These are phyloP conservation scores for Athrips mouffetella DNA, from an alignment of 2,888 invertebrate genomes.

Conservation along the genomic window DNA sequence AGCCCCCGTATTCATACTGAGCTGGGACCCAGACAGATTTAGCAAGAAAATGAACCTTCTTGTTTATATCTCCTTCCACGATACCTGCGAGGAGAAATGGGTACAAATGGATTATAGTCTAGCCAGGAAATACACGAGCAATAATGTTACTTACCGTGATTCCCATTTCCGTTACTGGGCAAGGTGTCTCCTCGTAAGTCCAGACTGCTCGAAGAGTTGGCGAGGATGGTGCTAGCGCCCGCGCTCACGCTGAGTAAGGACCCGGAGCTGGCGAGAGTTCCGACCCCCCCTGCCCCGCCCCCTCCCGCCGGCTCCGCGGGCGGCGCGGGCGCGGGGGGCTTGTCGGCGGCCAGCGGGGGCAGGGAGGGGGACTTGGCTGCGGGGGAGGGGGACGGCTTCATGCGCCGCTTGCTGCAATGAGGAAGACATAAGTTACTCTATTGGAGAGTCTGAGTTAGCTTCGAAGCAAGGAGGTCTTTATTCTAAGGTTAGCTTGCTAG, in stretches of 20 bases:
- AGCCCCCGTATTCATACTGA: too few species aligned
- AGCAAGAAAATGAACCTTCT: too few species aligned
- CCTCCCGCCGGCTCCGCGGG: conserved; percentile 16
- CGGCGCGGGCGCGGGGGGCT: conserved; percentile 7
- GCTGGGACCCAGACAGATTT: too few species aligned
- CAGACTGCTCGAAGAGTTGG: conserved; percentile 69
- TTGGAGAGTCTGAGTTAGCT: neutral
- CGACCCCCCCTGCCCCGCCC: conserved; percentile 6
- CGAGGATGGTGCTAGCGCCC: conserved; percentile 80
- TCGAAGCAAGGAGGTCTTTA: too few species aligned
- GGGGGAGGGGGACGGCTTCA: conserved; percentile 39
- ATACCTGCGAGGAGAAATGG: too few species aligned
- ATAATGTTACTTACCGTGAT: neutral
- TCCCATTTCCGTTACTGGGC: conserved; percentile 20
- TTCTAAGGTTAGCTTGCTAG: too few species aligned
- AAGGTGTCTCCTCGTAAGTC: conserved; percentile 40
- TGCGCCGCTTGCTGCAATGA: conserved; percentile 31
- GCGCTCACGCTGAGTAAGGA: conserved; percentile 77
- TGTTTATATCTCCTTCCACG: too few species aligned
- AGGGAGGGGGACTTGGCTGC: conserved; percentile 26
- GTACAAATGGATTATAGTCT: too few species aligned
- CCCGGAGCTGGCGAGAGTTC: conserved; percentile 41
- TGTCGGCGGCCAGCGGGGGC: conserved; percentile 15
- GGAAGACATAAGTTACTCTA: neutral
- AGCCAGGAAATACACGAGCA: too few species aligned